Base-by-base conservation (phyloP, 2,888 invertebrate genomes). In the Tryphoninae sp. region DNA sequence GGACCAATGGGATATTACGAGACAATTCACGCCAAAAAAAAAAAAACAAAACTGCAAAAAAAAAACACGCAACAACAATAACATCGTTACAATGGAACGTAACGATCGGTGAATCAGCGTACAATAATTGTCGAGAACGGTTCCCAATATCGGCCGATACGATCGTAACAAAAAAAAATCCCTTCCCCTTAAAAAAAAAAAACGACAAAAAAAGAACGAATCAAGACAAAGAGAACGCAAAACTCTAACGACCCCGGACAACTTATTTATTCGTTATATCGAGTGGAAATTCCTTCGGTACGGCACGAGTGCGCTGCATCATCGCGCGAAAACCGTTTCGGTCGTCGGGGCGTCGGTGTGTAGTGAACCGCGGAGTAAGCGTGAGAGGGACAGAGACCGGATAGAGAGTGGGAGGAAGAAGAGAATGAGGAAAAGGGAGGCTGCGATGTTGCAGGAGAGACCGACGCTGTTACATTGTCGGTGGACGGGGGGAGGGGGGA, bases 361-460 rank as follows among this genome's bases (percentile, higher is more conserved):
- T 19, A 64, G 26, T 33, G 33, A 33, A 33, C 33, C 33, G 6
- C 33, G 23, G 42, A 6, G 9, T 16, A 26, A 45, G 40, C 16
- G 61, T 2, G 61, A 51, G 59, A 67, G 61, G 19, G 16, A 22
- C 16, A 33, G 40, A 13, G 58, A 71, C 9, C 13, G 40, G 40
- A 59, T n/a, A 72, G 16, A 72, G 26, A 19, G 8, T 13, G n/a
- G 6, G 11, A 8, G 6, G 11, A 8, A 33, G 22, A 6, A 22
- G 42, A 51, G 62, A 19, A 42, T 59, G 62, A 62, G 67, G 33
- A 58, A 68, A 72, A 69, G 75, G 40, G 55, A 26, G 67, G 33
- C 33, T 22, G 51, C 61, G 71, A 71, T 59, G 68, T 69, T 76
- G 62, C 69, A 69, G 45, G 78, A 72, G 55, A 59, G 73, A 55